These are phyloP conservation scores for Apostichopus leukothele DNA, from an alignment of 53 echinoderm and acorn worm genomes.

Conservation along the genomic window DNA sequence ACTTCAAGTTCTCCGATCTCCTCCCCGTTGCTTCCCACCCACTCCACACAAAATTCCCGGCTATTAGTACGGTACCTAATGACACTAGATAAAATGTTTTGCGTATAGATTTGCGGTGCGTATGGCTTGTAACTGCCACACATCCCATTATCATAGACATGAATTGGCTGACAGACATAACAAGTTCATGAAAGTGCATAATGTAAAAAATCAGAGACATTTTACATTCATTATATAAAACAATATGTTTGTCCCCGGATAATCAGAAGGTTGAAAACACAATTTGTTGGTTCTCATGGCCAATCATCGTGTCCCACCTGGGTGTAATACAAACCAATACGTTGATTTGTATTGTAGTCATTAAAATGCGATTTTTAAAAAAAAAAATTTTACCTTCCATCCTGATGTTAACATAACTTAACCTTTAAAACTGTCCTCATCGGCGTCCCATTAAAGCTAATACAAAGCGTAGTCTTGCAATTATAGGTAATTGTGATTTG, in stretches of 20 bases:
- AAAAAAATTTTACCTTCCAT: background rate
- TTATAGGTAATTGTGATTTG: constrained; percentile 17
- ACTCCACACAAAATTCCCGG: no score
- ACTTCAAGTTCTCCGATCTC: no score
- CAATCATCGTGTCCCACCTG: constrained; percentile 24
- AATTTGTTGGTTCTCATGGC: background rate
- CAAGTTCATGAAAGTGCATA: background rate
- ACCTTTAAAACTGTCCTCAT: constrained; percentile 1
- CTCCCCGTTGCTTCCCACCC: no score
- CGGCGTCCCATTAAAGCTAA: constrained; percentile 11
- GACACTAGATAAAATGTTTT: no score
- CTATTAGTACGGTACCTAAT: no score
- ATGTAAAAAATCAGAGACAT: background rate
- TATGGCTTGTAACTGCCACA: no score
- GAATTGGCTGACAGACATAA: no score
- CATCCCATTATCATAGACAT: no score
- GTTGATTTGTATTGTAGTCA: constrained; percentile 7
- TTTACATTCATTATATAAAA: background rate
- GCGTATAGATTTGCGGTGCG: no score
- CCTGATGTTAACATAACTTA: background rate
- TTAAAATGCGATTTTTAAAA: background rate
- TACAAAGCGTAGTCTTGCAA: constrained; percentile 14
- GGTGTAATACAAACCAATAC: constrained; percentile 9
- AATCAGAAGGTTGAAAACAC: background rate
- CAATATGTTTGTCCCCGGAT: background rate